phyloP scores from a whole-genome alignment of 2,888 invertebrate genomes.

The Zygothrica quintamaculata region DNA sequence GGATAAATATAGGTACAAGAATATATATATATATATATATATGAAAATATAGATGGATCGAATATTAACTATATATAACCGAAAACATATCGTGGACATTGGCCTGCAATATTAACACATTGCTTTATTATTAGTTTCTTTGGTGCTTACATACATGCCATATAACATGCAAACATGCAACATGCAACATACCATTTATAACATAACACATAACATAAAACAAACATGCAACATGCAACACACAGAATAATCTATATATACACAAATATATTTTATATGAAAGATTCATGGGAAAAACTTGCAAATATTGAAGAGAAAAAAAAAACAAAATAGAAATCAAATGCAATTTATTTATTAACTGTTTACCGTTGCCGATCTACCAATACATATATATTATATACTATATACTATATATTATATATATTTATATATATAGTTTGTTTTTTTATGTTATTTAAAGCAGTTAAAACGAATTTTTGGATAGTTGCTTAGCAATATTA shows the following conservation, averaged over 20 bases:
- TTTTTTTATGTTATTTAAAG: constrained; percentile 24
- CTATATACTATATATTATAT: constrained; percentile 1
- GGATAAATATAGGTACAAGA: constrained; percentile 10
- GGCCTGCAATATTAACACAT: constrained; percentile 73
- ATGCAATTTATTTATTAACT: constrained; percentile 19
- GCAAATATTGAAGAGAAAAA: not conserved
- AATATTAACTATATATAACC: constrained; percentile 53
- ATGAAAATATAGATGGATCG: constrained; percentile 17
- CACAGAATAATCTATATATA: constrained; percentile 13
- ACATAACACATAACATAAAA: not conserved
- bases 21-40: constrained; percentile 25
- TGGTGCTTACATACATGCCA: constrained; percentile 43
- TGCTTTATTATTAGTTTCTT: constrained; percentile 72
- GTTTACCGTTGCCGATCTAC: constrained; percentile 4
- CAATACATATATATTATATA: not conserved
- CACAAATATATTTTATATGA: constrained; percentile 37
- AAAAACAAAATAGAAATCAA: constrained; percentile 10
- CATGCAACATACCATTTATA: not conserved
- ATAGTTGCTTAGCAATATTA: constrained; percentile 65
- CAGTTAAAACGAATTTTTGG: constrained; percentile 68
- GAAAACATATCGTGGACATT: constrained; percentile 79
- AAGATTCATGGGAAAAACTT: constrained; percentile 19
- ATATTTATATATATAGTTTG: constrained; percentile 9
- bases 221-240: too few species aligned
- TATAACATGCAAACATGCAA: constrained; percentile 42